phyloP scores from a whole-genome alignment of 2,888 invertebrate genomes.

The Cenopis cana region DNA sequence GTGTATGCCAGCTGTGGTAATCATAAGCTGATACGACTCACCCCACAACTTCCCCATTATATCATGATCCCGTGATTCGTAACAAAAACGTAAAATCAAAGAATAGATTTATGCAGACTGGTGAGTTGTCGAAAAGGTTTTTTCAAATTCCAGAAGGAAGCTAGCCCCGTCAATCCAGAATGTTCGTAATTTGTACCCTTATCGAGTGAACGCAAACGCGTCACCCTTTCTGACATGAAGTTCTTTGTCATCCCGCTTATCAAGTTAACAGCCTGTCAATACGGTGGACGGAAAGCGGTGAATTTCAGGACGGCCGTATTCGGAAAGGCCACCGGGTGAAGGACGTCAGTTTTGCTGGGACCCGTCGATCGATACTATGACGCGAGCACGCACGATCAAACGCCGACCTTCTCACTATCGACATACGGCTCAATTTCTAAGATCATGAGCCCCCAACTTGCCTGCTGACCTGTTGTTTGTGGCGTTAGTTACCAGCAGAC shows the following conservation, averaged over 20 bases:
- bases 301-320: constrained; percentile 54
- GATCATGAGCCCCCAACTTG: constrained; percentile 8
- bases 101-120: too few relatives aligned
- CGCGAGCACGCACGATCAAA: constrained; percentile 47
- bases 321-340: constrained; percentile 80
- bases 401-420: constrained; percentile 47
- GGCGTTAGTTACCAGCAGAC: constrained; percentile 48
- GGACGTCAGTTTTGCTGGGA: constrained; percentile 68
- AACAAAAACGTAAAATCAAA: too few relatives aligned
- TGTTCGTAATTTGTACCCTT: constrained; percentile 27
- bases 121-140: too few relatives aligned
- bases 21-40: too few relatives aligned
- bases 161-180: neutral
- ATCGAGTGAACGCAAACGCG: constrained; percentile 9
- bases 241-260: constrained; percentile 25
- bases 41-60: too few relatives aligned
- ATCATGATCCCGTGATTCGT: too few relatives aligned
- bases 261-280: constrained; percentile 33
- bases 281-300: constrained; percentile 34
- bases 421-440: constrained; percentile 12
- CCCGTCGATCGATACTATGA: constrained; percentile 70
- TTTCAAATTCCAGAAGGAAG: neutral
- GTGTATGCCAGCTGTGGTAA: too few relatives aligned
- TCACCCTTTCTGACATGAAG: constrained; percentile 9
- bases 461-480: constrained; percentile 62